Evolutionary conservation across 2,113 vertebrate species (phyloP).

Genomic region (Eulemur macaco): DNA sequence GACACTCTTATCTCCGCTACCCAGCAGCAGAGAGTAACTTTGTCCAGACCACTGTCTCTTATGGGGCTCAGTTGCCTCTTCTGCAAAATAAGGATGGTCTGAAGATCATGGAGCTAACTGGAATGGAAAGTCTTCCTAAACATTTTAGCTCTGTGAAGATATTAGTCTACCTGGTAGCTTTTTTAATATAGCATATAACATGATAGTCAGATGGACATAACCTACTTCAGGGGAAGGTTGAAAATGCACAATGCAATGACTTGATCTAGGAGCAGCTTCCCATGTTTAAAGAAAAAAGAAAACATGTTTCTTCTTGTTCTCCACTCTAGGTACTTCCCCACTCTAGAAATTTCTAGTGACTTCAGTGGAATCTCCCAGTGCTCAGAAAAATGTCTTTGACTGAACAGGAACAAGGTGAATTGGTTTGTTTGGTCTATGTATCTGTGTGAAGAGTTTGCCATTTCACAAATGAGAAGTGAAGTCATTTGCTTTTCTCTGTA

Average conservation of each 20-base stretch:
- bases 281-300: slow-evolving; percentile 18
- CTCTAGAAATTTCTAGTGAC: slow-evolving; percentile 9
- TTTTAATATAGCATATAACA: background rate
- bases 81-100: background rate
- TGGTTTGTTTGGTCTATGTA: background rate
- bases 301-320: slow-evolving; percentile 16
- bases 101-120: background rate
- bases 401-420: background rate
- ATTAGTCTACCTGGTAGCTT: background rate
- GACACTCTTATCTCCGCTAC: background rate
- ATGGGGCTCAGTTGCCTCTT: background rate
- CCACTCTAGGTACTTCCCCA: background rate
- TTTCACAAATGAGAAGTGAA: background rate
- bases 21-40: background rate
- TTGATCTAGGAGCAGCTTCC: background rate
- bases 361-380: background rate
- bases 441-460: background rate
- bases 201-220: background rate
- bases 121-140: background rate
- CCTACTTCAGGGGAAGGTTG: background rate
- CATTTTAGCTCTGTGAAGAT: background rate
- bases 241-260: background rate
- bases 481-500: background rate
- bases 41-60: background rate
- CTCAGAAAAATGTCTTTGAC: background rate